Evolutionary conservation across 1,140 invertebrate genomes (phyloP).

Genomic region (Cheumatopsyche charites): DNA sequence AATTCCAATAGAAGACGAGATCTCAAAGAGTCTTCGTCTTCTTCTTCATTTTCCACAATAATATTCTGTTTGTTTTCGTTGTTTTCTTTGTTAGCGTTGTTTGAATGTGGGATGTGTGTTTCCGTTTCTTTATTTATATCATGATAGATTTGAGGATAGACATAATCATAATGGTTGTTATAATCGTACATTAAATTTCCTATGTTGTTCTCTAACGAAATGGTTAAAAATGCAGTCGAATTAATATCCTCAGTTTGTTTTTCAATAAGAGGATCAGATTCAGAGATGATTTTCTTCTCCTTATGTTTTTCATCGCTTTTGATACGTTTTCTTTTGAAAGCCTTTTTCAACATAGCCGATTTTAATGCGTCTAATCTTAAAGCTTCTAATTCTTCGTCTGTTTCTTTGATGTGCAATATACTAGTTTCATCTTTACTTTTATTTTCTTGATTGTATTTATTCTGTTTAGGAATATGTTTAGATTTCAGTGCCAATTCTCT

Average conservation of each 20-base stretch:
- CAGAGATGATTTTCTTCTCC: slow-evolving; percentile 21
- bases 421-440: slow-evolving; percentile 55
- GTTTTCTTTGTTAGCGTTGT: slow-evolving; percentile 11
- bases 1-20: slow-evolving; percentile 59
- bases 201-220: not conserved
- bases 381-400: slow-evolving; percentile 59
- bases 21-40: slow-evolving; percentile 59
- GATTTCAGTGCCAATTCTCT: slow-evolving; percentile 58
- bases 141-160: not conserved
- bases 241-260: slow-evolving; percentile 9
- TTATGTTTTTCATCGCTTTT: slow-evolving; percentile 33
- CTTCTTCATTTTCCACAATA: slow-evolving; percentile 43
- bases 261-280: not conserved
- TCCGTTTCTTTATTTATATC: not conserved
- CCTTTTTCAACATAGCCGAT: slow-evolving; percentile 59
- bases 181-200: slow-evolving; percentile 13
- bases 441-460: slow-evolving; percentile 7
- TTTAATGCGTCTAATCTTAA: slow-evolving; percentile 59
- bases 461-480: slow-evolving; percentile 51
- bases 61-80: slow-evolving; percentile 18
- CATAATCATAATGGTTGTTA: not conserved
- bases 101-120: not conserved
- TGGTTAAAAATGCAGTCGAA: not conserved
- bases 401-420: slow-evolving; percentile 53
- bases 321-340: slow-evolving; percentile 57